Evolutionary conservation across 35 echinoderm and acorn worm genomes (phyloP).

Genomic region (Apostichopus parvimensis): DNA sequence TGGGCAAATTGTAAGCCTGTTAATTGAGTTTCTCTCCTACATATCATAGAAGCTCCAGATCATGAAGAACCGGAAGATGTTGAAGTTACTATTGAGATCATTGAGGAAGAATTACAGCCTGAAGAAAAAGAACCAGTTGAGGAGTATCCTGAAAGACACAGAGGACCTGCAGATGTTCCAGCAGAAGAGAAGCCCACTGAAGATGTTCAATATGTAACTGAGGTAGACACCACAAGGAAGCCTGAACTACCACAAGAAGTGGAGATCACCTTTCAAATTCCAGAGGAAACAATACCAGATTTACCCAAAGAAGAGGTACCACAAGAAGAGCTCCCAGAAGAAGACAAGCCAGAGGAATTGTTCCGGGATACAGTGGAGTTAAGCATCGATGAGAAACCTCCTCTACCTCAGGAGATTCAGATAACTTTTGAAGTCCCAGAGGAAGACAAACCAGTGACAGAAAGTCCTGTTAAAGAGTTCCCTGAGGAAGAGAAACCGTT

Average conservation of each 20-base stretch:
- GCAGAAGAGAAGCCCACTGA: background rate
- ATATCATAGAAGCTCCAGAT: background rate
- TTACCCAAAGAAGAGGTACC: background rate
- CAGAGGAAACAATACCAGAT: background rate
- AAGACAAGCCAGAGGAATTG: constrained; percentile 8
- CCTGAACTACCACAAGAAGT: constrained; percentile 25
- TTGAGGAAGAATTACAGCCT: constrained; percentile 22
- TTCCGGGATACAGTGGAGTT: constrained; percentile 38
- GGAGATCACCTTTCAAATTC: constrained; percentile 21
- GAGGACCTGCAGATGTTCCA: background rate
- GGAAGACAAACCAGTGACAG: constrained; percentile 30
- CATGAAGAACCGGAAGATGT: background rate
- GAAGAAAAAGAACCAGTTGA: background rate
- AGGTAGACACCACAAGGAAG: background rate
- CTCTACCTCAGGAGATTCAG: constrained; percentile 45
- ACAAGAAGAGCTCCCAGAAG: constrained; percentile 14
- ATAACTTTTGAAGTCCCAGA: constrained; percentile 42
- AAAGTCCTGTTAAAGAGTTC: constrained; percentile 47
- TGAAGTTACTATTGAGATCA: background rate
- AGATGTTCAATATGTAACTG: background rate
- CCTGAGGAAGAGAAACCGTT: constrained; percentile 31
- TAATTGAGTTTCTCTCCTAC: background rate
- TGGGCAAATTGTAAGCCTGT: background rate
- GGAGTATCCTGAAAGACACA: background rate
- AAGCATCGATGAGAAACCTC: constrained; percentile 43